phyloP scores from a whole-genome alignment of 1,140 invertebrate genomes.

The Acromyrmex heyeri region DNA sequence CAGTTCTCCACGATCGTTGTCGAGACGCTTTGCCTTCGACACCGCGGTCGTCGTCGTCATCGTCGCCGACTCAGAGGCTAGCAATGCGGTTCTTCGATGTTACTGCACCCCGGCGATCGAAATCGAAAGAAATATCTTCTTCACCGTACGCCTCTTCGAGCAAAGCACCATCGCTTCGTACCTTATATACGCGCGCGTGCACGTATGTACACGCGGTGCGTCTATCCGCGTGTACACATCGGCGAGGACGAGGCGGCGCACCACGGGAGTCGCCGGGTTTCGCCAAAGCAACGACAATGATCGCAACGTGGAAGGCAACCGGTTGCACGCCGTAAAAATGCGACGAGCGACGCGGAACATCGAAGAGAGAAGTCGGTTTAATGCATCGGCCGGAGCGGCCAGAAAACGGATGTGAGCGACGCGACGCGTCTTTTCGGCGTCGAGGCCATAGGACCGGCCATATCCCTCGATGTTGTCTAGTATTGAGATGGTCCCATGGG shows the following conservation, averaged over 20 bases:
- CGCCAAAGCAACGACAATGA: conserved; percentile 86
- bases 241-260: conserved; percentile 59
- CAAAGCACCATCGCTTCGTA: conserved; percentile 10
- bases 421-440: conserved; percentile 66
- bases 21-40: neutral
- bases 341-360: conserved; percentile 76
- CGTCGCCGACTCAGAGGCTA: conserved; percentile 79
- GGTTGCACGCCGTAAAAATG: conserved; percentile 86
- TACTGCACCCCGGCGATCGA: conserved; percentile 80
- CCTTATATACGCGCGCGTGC: neutral
- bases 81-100: conserved; percentile 82
- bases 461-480: conserved; percentile 1
- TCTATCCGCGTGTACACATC: conserved; percentile 23
- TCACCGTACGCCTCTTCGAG: neutral
- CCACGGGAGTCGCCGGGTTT: conserved; percentile 79
- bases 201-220: neutral
- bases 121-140: conserved; percentile 83
- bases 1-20: neutral
- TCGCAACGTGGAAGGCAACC: conserved; percentile 82
- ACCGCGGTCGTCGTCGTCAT: conserved; percentile 38
- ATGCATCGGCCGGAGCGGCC: conserved; percentile 69
- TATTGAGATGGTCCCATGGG: neutral
- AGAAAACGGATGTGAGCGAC: conserved; percentile 73
- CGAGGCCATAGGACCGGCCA: neutral
- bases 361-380: conserved; percentile 78